Evolutionary conservation across 2,888 invertebrate species (phyloP).

Genomic region (Coenonympha glycerion): DNA sequence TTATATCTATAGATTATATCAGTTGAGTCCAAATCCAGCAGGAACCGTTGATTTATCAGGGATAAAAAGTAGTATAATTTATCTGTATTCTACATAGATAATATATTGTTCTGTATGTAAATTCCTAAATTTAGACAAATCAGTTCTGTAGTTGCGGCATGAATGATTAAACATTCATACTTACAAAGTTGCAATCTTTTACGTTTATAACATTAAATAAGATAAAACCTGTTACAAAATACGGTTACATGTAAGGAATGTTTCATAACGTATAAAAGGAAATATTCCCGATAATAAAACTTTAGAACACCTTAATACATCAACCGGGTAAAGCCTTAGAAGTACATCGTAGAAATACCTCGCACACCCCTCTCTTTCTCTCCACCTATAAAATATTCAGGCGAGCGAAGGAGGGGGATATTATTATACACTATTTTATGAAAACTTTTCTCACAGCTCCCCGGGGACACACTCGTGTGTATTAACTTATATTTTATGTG

Average conservation of each 20-base stretch:
- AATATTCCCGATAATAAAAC: constrained; percentile 18
- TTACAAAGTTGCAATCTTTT: too few species aligned
- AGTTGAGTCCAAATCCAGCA: too few species aligned
- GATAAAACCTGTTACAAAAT: too few species aligned
- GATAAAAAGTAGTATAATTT: too few species aligned
- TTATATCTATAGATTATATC: too few species aligned
- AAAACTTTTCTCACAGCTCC: constrained; percentile 37
- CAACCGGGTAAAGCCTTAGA: constrained; percentile 21
- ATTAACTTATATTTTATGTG: constrained; percentile 30
- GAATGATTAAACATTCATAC: too few species aligned
- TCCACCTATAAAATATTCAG: constrained; percentile 48
- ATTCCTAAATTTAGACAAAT: too few species aligned
- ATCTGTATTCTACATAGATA: too few species aligned
- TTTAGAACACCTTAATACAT: constrained; percentile 24
- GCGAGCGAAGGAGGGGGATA: constrained; percentile 38
- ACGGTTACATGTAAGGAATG: constrained; percentile 5
- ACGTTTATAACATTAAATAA: too few species aligned
- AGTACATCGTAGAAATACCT: constrained; percentile 24
- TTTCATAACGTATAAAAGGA: constrained; percentile 16
- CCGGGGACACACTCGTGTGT: constrained; percentile 33
- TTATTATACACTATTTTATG: constrained; percentile 47
- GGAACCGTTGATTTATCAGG: too few species aligned
- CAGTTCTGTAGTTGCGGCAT: too few species aligned
- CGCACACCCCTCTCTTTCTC: constrained; percentile 19
- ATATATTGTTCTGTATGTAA: too few species aligned